Base-by-base conservation (phyloP, 2,797 vertebrate genomes). In the Chaetodon trifasciatus region DNA sequence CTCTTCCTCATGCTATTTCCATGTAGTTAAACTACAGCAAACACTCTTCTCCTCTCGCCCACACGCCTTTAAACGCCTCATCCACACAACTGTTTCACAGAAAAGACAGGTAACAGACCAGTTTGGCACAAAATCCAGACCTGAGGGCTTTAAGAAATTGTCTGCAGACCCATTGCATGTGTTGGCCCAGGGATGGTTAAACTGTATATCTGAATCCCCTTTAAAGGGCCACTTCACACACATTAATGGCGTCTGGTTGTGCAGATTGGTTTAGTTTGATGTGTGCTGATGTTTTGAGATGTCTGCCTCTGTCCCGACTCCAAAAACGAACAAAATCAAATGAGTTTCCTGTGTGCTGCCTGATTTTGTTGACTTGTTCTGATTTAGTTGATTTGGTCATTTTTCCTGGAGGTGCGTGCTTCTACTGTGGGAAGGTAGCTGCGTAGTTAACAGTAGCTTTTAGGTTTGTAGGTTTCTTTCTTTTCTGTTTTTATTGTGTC, bases 21-120 rank as follows among this genome's bases (percentile, higher is more conserved):
- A 24, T 83, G 83, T 64, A 71, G 49, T 73, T 46, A 19, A 49
- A 74, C 35, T 16, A 35, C 28, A 65, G 69, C 66, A 80, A 73
- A 70, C 49, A 52, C 53, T 8, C 28, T n/a, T 5, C 11, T 17
- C 15, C 35, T 21, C 6, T 23, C 17, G 17, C 56, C 7, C n/a
- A 3, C 12, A 39, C 2, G 10, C 1, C 3, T 50, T 57, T 13
- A 35, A 56, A 32, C 10, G 1, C 24, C 53, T 17, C 12, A 24
- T 60, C 40, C 21, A 57, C 19, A 11, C 19, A 2, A 17, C 6
- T 0, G 35, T 58, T 49, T 9, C 11, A 23, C 8, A 39, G 28
- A 32, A 46, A 52, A 37, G n/a, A 46, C 47, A 32, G 2, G 40
- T 6, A 28, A 47, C 8, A 35, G n/a, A 23, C 13, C 23, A 5